Evolutionary conservation across 2,888 invertebrate species (phyloP).

Genomic region (Stictocephala bisonia): DNA sequence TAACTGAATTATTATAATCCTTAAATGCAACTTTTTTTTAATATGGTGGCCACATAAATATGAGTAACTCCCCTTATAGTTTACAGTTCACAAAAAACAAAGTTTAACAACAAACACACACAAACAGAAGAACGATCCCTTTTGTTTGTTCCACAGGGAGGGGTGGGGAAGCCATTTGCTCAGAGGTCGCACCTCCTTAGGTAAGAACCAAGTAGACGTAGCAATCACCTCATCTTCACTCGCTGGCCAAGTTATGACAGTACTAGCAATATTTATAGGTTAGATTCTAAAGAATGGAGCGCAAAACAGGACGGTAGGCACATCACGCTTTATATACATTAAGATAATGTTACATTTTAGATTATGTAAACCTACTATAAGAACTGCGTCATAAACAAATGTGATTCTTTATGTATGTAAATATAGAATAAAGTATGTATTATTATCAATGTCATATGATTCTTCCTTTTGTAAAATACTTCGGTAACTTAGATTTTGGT

Average conservation of each 20-base stretch:
- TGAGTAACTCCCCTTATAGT: no score
- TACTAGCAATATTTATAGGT: constrained; percentile 17
- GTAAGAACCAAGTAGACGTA: constrained; percentile 1
- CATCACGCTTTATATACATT: constrained; percentile 40
- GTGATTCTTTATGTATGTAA: constrained; percentile 41
- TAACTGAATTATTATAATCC: no score
- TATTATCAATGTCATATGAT: no score
- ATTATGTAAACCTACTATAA: constrained; percentile 34
- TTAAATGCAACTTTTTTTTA: no score
- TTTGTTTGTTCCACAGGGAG: no score
- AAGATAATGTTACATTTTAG: constrained; percentile 38
- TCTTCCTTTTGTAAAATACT: no score
- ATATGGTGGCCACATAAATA: no score
- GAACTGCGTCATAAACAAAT: constrained; percentile 39
- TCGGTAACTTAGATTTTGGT: no score
- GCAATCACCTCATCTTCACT: not conserved
- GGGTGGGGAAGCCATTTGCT: not conserved
- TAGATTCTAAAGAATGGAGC: constrained; percentile 28
- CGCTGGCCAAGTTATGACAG: no score
- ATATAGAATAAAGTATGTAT: constrained; percentile 37
- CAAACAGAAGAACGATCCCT: no score
- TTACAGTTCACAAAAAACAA: no score
- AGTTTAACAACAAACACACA: no score
- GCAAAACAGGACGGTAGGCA: not conserved
- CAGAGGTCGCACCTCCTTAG: not conserved